Evolutionary conservation across 1,140 invertebrate species (phyloP).

Genomic region (Paracyclopina nana): DNA sequence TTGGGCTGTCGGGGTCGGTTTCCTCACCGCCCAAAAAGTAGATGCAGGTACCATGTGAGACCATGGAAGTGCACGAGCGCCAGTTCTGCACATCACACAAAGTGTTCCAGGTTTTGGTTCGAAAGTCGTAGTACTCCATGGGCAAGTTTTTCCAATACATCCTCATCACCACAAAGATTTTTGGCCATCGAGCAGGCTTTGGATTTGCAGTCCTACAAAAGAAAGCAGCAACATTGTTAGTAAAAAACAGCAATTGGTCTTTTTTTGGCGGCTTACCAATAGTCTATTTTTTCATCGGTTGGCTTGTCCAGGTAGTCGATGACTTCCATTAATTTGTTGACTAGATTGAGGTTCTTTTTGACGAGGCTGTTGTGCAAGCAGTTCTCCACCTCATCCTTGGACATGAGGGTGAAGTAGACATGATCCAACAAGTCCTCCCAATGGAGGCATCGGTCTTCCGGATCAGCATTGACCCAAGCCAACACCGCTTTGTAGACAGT

Average conservation of each 20-base stretch:
- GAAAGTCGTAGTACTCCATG: slow-evolving; percentile 8
- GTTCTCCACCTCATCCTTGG: slow-evolving; percentile 6
- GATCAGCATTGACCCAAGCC: neutral
- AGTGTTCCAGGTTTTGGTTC: neutral
- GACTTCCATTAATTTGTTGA: neutral
- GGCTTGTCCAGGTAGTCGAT: neutral
- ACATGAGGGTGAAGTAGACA: neutral
- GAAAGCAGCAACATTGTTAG: too few species aligned
- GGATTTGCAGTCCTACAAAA: neutral
- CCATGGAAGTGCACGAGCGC: neutral
- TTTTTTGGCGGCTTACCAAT: too few species aligned
- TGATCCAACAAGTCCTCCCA: neutral
- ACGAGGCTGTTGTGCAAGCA: neutral
- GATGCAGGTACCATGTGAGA: neutral
- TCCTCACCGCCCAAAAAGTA: slow-evolving; percentile 8
- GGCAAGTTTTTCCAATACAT: slow-evolving; percentile 15
- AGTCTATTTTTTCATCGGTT: neutral
- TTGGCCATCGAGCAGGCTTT: slow-evolving; percentile 1
- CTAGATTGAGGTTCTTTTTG: neutral
- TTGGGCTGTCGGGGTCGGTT: neutral
- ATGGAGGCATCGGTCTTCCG: neutral
- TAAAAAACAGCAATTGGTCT: too few species aligned
- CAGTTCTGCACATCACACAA: neutral
- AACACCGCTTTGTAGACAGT: neutral
- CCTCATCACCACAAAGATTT: slow-evolving; percentile 12